These are phyloP conservation scores for Homarus americanus DNA, from an alignment of 1,140 invertebrate genomes.

Conservation along the genomic window DNA sequence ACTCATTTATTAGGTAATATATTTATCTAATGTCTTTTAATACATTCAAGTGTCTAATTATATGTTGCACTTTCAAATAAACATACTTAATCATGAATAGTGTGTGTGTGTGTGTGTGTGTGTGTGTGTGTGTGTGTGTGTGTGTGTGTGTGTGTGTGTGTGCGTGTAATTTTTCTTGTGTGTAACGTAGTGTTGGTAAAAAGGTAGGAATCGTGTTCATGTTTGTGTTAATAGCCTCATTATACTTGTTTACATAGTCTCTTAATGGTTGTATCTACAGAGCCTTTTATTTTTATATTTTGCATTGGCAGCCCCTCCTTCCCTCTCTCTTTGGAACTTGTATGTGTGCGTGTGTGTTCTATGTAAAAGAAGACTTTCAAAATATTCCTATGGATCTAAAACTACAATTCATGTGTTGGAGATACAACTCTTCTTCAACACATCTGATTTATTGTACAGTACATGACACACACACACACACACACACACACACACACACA, in stretches of 20 bases:
- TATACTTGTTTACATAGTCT: not conserved
- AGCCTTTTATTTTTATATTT: not conserved
- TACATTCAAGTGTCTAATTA: not conserved
- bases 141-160: conserved; percentile 37
- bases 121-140: conserved; percentile 31
- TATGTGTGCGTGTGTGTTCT: too few species aligned
- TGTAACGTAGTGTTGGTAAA: not conserved
- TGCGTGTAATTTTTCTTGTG: conserved; percentile 3
- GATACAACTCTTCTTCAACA: too few species aligned
- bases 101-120: conserved; percentile 21
- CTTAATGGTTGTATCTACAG: not conserved
- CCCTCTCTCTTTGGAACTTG: too few species aligned
- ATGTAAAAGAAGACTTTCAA: too few species aligned
- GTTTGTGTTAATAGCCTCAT: not conserved
- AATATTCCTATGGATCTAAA: too few species aligned
- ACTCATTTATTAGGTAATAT: not conserved
- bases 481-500: conserved; percentile 35
- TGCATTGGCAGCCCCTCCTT: too few species aligned
- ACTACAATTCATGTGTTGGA: too few species aligned
- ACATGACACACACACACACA: conserved; percentile 18
- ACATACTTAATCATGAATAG: too few species aligned
- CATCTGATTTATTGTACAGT: not conserved
- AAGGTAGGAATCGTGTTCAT: not conserved
- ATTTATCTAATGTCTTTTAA: not conserved
- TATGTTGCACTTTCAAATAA: not conserved